Percentiles rank a stretch among this genome's conserved stretches.
phyloP scores from a whole-genome alignment of 37 sponge, comb jelly and placozoan species.

The Agelas oroides region DNA sequence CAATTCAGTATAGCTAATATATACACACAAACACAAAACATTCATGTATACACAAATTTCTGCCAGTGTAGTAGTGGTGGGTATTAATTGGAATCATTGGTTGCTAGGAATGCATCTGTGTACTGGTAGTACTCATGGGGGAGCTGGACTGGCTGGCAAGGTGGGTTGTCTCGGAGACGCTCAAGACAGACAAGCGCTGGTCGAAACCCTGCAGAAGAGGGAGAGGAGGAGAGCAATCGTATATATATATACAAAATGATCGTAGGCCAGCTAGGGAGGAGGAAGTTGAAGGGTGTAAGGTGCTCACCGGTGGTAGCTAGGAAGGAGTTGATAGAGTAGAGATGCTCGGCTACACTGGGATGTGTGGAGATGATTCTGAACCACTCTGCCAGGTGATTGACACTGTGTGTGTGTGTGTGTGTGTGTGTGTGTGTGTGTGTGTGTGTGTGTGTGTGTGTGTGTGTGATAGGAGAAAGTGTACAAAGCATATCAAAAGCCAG shows the following conservation, averaged over 20 bases:
- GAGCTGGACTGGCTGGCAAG: conserved; percentile 33
- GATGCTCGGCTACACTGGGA: conserved; percentile 42
- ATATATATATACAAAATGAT: too few relatives aligned
- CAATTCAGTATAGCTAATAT: too few relatives aligned
- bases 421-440: neutral
- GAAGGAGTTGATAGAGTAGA: conserved; percentile 42
- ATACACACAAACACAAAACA: too few relatives aligned
- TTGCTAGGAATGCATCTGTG: conserved; percentile 27
- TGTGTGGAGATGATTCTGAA: conserved; percentile 52
- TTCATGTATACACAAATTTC: too few relatives aligned
- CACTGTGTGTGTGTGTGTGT: neutral
- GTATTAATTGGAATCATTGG: too few relatives aligned
- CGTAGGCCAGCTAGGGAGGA: too few relatives aligned
- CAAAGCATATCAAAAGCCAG: neutral
- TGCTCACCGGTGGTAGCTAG: conserved; percentile 52
- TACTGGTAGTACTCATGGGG: conserved; percentile 37
- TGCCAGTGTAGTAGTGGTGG: too few relatives aligned
- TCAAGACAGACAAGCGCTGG: conserved; percentile 51
- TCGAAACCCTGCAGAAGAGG: conserved; percentile 26
- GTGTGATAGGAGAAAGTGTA: too few relatives aligned
- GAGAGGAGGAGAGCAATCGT: too few relatives aligned
- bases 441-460: too few relatives aligned
- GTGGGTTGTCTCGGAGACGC: conserved; percentile 49
- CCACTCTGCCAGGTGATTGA: conserved; percentile 61
- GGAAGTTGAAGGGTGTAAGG: too few relatives aligned